A percentile compares a stretch with the other conserved stretches of the same genome.
These are phyloP conservation scores for Marmota flaviventris DNA, from an alignment of 2,113 vertebrate species.

Conservation along the genomic window DNA sequence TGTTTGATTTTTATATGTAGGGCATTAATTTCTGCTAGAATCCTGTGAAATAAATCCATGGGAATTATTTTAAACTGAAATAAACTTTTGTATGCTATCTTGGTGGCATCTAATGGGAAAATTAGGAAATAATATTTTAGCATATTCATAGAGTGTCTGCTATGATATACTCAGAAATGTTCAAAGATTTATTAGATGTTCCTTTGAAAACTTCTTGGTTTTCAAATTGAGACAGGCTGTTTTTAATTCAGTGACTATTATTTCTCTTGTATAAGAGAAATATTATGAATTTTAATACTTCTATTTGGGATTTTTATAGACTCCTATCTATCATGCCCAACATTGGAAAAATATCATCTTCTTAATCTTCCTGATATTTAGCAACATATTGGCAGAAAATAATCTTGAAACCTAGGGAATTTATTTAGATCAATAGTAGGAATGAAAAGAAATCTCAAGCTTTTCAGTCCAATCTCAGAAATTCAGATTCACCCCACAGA, in stretches of 20 bases:
- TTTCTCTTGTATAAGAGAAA: slow-evolving; percentile 22
- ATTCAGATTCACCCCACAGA: neutral
- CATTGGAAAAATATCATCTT: slow-evolving; percentile 52
- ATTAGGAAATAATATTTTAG: neutral
- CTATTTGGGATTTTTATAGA: slow-evolving; percentile 38
- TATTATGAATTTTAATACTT: neutral
- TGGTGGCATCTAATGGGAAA: neutral
- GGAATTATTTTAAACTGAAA: neutral
- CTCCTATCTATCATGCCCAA: neutral
- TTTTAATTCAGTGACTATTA: neutral
- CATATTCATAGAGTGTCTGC: neutral
- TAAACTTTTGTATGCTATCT: neutral
- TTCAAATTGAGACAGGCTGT: neutral
- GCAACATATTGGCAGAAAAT: neutral
- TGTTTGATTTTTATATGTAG: neutral
- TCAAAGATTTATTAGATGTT: neutral
- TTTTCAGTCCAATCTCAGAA: neutral
- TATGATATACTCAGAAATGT: slow-evolving; percentile 10
- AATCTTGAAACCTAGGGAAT: neutral
- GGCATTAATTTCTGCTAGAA: neutral
- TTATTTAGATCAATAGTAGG: slow-evolving; percentile 29
- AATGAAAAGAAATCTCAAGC: slow-evolving; percentile 2
- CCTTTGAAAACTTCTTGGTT: slow-evolving; percentile 37
- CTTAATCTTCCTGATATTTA: neutral
- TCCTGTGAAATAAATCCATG: neutral